Evolutionary conservation across 2,797 vertebrate species (phyloP).

Genomic region (Urocyon cinereoargenteus): DNA sequence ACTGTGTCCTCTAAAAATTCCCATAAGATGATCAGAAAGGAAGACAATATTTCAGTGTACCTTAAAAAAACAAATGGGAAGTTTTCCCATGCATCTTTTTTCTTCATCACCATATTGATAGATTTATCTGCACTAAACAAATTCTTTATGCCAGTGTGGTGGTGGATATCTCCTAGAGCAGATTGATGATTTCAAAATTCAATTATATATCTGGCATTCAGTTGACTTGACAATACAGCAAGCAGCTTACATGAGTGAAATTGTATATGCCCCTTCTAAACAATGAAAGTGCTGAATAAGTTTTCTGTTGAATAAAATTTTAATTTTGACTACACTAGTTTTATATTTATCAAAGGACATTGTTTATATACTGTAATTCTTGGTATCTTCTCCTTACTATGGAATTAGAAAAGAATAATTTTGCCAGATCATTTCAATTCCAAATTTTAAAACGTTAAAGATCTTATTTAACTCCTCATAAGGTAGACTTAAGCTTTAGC

Average conservation of each 20-base stretch:
- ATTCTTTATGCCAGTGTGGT: background rate
- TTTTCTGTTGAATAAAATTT: constrained; percentile 51
- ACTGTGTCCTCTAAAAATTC: background rate
- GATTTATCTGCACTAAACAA: background rate
- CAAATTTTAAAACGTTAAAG: background rate
- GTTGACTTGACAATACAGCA: constrained; percentile 34
- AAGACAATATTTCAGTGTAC: background rate
- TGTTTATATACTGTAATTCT: constrained; percentile 35
- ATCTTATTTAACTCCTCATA: background rate
- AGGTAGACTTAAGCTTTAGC: background rate
- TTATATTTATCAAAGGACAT: constrained; percentile 53
- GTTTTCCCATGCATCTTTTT: background rate
- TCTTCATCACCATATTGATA: background rate
- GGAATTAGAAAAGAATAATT: background rate
- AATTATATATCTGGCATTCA: constrained; percentile 27
- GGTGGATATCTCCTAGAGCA: background rate
- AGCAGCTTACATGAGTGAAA: constrained; percentile 23
- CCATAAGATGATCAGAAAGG: background rate
- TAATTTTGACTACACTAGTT: constrained; percentile 48
- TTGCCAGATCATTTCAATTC: background rate
- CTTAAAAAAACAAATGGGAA: background rate
- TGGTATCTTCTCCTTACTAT: background rate
- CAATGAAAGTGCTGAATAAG: background rate
- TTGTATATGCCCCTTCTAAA: background rate
- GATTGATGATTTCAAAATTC: constrained; percentile 50